phyloP scores from a whole-genome alignment of 35 echinoderm and acorn worm genomes.

The Ophiothrix spiculata region DNA sequence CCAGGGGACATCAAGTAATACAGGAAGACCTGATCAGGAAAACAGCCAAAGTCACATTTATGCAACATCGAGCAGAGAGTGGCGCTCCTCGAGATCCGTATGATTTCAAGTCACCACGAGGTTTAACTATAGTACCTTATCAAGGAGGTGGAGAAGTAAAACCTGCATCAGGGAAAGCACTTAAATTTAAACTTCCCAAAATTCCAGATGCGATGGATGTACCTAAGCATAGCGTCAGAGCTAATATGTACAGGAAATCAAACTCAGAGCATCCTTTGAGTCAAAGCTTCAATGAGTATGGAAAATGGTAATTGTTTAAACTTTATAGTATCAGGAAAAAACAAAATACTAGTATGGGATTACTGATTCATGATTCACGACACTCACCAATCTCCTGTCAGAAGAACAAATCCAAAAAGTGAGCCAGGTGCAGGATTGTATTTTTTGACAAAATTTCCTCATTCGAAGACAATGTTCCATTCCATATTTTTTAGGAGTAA shows the following conservation, averaged over 20 bases:
- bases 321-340: no score
- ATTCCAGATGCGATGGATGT: background rate
- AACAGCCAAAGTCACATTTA: background rate
- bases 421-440: no score
- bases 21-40: background rate
- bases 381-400: no score
- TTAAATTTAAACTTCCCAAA: background rate
- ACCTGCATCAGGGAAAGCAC: background rate
- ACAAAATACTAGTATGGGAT: no score
- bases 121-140: background rate
- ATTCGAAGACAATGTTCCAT: no score
- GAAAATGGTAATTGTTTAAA: constrained; percentile 1
- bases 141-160: background rate
- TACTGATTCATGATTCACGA: no score
- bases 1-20: background rate
- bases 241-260: constrained; percentile 3
- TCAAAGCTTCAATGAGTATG: background rate
- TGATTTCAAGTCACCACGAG: background rate
- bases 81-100: background rate
- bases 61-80: background rate
- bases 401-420: no score
- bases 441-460: no score
- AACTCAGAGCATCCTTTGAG: background rate
- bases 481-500: no score
- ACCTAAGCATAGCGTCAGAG: background rate